phyloP scores from a whole-genome alignment of 2,113 vertebrate species.

The Alexandromys fortis region DNA sequence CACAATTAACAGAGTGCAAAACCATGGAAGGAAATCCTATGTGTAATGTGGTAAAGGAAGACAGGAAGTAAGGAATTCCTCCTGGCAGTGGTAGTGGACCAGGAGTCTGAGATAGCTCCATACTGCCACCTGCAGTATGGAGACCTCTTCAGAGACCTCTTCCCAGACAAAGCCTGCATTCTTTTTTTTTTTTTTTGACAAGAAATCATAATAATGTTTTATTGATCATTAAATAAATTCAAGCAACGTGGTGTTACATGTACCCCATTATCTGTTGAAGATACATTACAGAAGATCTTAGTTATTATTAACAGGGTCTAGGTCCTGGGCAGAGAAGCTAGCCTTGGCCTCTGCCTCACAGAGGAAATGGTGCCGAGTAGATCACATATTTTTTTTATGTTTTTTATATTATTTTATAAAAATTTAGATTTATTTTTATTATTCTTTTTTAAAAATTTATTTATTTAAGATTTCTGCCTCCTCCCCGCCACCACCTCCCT shows the following conservation, averaged over 20 bases:
- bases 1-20: background rate
- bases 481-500: no score
- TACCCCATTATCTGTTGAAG: conserved; percentile 19
- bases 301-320: background rate
- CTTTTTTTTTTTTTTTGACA: conserved; percentile 12
- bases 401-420: no score
- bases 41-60: background rate
- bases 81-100: no score
- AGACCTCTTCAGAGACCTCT: background rate
- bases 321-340: background rate
- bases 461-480: no score
- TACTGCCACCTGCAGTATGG: background rate
- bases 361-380: background rate
- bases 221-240: conserved; percentile 10
- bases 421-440: no score
- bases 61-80: background rate
- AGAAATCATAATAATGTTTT: conserved; percentile 34
- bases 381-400: no score
- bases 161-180: background rate
- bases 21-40: background rate
- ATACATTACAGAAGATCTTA: background rate
- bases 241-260: background rate
- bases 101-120: background rate
- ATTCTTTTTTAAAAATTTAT: no score
- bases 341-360: background rate